These are phyloP conservation scores for Ruditapes philippinarum DNA, from an alignment of 1,140 invertebrate genomes.

Conservation along the genomic window DNA sequence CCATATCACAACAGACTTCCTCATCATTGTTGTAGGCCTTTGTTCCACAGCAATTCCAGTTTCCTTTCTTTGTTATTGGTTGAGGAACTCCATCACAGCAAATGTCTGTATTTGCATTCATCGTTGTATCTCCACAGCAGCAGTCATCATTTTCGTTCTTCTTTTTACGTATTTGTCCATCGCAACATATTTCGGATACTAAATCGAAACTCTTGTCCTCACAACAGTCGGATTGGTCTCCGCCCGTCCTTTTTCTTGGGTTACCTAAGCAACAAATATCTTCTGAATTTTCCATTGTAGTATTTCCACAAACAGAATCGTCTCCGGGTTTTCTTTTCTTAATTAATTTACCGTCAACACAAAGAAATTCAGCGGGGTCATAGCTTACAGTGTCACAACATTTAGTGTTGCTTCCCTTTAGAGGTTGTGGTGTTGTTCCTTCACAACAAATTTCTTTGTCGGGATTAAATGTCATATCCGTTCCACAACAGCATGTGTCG, in stretches of 20 bases:
- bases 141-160: constrained; percentile 41
- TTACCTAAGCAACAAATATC: constrained; percentile 65
- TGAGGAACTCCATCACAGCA: constrained; percentile 62
- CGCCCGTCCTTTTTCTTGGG: constrained; percentile 42
- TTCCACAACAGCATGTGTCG: constrained; percentile 61
- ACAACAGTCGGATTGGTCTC: constrained; percentile 52
- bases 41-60: constrained; percentile 49
- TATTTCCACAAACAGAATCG: constrained; percentile 61
- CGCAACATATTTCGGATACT: constrained; percentile 56
- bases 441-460: constrained; percentile 60
- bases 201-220: constrained; percentile 50
- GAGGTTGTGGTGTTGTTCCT: constrained; percentile 40
- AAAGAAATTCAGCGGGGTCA: constrained; percentile 44
- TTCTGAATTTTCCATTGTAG: constrained; percentile 6
- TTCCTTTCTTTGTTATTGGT: constrained; percentile 15
- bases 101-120: constrained; percentile 52
- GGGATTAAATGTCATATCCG: constrained; percentile 56
- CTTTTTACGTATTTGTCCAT: constrained; percentile 41
- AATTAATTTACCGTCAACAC: constrained; percentile 44
- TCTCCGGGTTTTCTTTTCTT: constrained; percentile 13
- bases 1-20: constrained; percentile 38
- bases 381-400: constrained; percentile 49
- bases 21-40: constrained; percentile 56
- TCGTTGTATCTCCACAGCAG: constrained; percentile 59
- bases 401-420: constrained; percentile 23